A percentile compares a stretch with the other conserved stretches of the same genome.
These are phyloP conservation scores for Helicorthomorpha holstii DNA, from an alignment of 1,140 invertebrate species.

Conservation along the genomic window DNA sequence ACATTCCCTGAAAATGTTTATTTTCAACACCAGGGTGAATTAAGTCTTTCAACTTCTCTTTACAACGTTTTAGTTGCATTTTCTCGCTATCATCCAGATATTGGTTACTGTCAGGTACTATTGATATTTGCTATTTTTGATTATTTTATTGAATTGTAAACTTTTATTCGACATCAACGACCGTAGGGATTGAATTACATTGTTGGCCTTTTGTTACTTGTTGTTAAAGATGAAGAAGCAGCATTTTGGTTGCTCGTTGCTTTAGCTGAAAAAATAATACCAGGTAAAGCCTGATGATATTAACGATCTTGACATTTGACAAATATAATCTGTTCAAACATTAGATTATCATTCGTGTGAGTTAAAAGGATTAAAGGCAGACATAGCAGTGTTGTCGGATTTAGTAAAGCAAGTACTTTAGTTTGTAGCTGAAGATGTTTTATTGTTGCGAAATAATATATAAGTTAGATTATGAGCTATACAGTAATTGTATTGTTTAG, in stretches of 20 bases:
- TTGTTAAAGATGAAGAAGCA: conserved; percentile 72
- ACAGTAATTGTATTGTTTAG: conserved; percentile 34
- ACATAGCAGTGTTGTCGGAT: conserved; percentile 72
- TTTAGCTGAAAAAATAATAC: conserved; percentile 66
- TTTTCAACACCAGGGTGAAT: conserved; percentile 54
- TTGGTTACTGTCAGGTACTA: conserved; percentile 73
- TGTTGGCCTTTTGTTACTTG: conserved; percentile 62
- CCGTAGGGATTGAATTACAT: conserved; percentile 74
- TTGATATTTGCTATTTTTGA: too few relatives aligned
- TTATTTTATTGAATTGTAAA: background rate
- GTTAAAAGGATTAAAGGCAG: conserved; percentile 70
- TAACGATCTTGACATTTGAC: background rate
- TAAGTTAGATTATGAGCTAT: too few relatives aligned
- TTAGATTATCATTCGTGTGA: conserved; percentile 65
- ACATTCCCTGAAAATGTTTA: conserved; percentile 91
- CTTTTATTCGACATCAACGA: conserved; percentile 11
- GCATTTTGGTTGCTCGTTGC: conserved; percentile 71
- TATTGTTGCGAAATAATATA: too few relatives aligned
- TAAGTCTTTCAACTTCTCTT: conserved; percentile 36
- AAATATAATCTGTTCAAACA: background rate
- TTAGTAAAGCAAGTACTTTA: conserved; percentile 45
- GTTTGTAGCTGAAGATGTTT: too few relatives aligned
- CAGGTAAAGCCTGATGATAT: conserved; percentile 24
- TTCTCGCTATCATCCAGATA: conserved; percentile 63
- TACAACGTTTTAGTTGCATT: conserved; percentile 76